These are phyloP conservation scores for Sesia bembeciformis DNA, from an alignment of 2,888 invertebrate genomes.

Conservation along the genomic window DNA sequence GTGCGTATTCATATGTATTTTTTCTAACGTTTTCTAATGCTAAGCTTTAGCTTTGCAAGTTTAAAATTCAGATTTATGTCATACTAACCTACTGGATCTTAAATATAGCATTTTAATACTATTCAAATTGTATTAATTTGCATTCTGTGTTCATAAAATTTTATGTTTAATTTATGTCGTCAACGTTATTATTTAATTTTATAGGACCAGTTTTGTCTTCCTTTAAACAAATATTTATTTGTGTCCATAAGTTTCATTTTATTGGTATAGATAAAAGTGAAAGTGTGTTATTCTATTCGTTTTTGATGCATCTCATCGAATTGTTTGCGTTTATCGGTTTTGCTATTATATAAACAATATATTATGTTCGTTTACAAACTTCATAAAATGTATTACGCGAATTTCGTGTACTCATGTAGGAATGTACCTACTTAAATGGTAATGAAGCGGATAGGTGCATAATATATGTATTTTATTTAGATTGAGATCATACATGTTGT, in stretches of 20 bases:
- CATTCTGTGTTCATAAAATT: slow-evolving; percentile 15
- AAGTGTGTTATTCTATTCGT: slow-evolving; percentile 19
- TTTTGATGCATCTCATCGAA: background rate
- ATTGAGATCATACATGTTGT: slow-evolving; percentile 16
- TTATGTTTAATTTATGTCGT: slow-evolving; percentile 10
- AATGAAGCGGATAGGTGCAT: too few relatives aligned
- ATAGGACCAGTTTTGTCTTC: slow-evolving; percentile 37
- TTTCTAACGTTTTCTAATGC: too few relatives aligned
- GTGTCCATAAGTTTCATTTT: slow-evolving; percentile 3
- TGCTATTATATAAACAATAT: too few relatives aligned
- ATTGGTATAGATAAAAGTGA: slow-evolving; percentile 25
- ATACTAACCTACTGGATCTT: too few relatives aligned
- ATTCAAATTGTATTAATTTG: slow-evolving; percentile 10
- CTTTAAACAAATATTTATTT: slow-evolving; percentile 9
- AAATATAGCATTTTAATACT: too few relatives aligned
- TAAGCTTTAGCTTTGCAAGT: too few relatives aligned
- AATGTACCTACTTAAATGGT: too few relatives aligned
- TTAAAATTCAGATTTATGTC: too few relatives aligned
- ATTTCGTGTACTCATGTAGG: too few relatives aligned
- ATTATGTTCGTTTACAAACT: too few relatives aligned
- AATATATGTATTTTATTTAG: slow-evolving; percentile 10
- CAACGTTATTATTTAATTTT: slow-evolving; percentile 10
- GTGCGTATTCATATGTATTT: too few relatives aligned
- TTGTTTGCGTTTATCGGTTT: background rate
- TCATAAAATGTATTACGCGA: too few relatives aligned